These are phyloP conservation scores for Baronia brevicornis DNA, from an alignment of 2,888 invertebrate species.

Conservation along the genomic window DNA sequence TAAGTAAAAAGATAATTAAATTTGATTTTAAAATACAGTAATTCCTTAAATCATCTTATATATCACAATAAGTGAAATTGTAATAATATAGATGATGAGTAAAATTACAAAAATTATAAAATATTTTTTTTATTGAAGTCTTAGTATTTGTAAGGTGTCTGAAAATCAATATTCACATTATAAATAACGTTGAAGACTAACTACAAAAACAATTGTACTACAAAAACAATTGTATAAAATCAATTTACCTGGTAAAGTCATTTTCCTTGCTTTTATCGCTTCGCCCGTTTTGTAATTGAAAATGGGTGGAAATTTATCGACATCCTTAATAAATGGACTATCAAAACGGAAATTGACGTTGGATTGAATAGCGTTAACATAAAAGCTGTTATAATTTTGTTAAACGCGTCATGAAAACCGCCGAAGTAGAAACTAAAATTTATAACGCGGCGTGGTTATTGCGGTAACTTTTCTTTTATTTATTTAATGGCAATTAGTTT, in stretches of 20 bases:
- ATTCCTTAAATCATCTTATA: too few species aligned
- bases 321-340: slow-evolving; percentile 20
- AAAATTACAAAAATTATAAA: too few species aligned
- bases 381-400: slow-evolving; percentile 15
- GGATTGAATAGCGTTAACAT: slow-evolving; percentile 11
- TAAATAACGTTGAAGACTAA: slow-evolving; percentile 12
- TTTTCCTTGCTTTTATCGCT: slow-evolving; percentile 20
- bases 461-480: background rate
- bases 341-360: slow-evolving; percentile 18
- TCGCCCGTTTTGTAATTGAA: slow-evolving; percentile 19
- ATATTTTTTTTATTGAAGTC: too few species aligned
- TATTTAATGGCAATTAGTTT: too few species aligned
- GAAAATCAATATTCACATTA: slow-evolving; percentile 12
- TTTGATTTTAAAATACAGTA: too few species aligned
- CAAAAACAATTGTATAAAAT: slow-evolving; percentile 22
- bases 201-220: slow-evolving; percentile 14
- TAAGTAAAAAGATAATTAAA: too few species aligned
- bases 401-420: slow-evolving; percentile 11
- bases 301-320: slow-evolving; percentile 22
- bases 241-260: slow-evolving; percentile 18
- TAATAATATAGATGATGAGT: too few species aligned
- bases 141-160: too few species aligned
- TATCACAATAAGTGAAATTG: too few species aligned
- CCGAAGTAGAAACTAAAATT: too few species aligned
- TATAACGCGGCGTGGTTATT: slow-evolving; percentile 1